Base-by-base conservation (phyloP, 2,113 vertebrate species). In the Saccopteryx bilineata region DNA sequence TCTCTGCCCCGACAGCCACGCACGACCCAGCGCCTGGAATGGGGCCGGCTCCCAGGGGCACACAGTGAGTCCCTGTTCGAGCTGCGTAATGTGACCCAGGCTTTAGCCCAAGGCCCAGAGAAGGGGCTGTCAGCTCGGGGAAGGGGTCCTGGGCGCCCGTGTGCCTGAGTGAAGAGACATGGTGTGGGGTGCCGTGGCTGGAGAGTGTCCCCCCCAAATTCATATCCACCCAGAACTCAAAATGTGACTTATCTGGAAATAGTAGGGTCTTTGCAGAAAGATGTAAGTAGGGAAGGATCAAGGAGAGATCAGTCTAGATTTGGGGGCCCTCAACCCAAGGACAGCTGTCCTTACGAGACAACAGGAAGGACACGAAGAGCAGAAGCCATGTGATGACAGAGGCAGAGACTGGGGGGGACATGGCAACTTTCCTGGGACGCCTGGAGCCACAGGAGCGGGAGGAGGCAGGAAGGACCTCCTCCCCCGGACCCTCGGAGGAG, bases 131-230 rank as follows among this genome's bases (percentile, higher is more conserved):
- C 9, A 28, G 26, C 0, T 23, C 3, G 3, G 50, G 76, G 9
- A 54, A n/a, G 21, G 24, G 83, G 39, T 4, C 69, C 56, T 33
- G n/a, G 26, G 39, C 0, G 1, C 17, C 23, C 0, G 0, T 19
- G 12, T 46, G 75, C 33, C n/a, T 1, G 0, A 31, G 61, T 11
- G 63, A 19, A 33, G 72, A 39, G 5, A 3, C 12, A 58, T 0
- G 2, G 39, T 0, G 8, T 1, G 5, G 11, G 23, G 50, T 9
- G 14, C 3, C 2, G 24, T 5, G 52, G 33, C 26, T 17, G 18
- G 33, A 33, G 0, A 11, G 52, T 4, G 0, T 4, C 7, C 50
- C n/a, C n/a, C 7, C 48, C 0, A 39, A 52, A 10, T 23, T 9
- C 23, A 17, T 31, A 28, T 15, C n/a, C 19, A 7, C 63, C 50